Conservation (phyloP, 2,797 vertebrate species). For the Pelodytes ibericus region DNA sequence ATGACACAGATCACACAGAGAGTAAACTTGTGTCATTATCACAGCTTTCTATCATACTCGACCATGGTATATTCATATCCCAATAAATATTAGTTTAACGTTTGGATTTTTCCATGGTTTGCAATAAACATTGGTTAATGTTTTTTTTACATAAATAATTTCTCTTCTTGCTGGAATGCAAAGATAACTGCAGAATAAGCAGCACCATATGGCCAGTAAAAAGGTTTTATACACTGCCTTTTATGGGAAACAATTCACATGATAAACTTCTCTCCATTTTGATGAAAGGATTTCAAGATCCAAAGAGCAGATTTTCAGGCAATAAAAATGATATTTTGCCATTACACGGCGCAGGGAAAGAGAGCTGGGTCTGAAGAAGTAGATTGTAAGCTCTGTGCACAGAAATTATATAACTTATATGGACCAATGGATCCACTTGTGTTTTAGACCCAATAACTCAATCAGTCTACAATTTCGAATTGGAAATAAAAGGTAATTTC, state of each 20-base stretch:
- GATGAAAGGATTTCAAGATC: background rate
- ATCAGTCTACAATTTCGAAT: too few species aligned
- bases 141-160: background rate
- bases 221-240: background rate
- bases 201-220: background rate
- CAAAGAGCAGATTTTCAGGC: too few species aligned
- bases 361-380: too few species aligned
- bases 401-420: too few species aligned
- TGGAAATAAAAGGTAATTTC: too few species aligned
- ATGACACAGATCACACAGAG: too few species aligned
- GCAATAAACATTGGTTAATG: background rate
- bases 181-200: background rate
- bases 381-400: too few species aligned
- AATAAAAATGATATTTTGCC: too few species aligned
- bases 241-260: background rate
- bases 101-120: background rate
- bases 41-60: background rate
- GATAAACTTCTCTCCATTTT: background rate
- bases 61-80: background rate
- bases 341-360: too few species aligned
- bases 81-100: conserved; percentile 1
- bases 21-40: background rate
- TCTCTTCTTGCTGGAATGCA: background rate
- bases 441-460: too few species aligned
- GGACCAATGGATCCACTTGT: too few species aligned